Base-by-base conservation (phyloP, 2,797 vertebrate genomes). In the Macroramphosus scolopax region DNA sequence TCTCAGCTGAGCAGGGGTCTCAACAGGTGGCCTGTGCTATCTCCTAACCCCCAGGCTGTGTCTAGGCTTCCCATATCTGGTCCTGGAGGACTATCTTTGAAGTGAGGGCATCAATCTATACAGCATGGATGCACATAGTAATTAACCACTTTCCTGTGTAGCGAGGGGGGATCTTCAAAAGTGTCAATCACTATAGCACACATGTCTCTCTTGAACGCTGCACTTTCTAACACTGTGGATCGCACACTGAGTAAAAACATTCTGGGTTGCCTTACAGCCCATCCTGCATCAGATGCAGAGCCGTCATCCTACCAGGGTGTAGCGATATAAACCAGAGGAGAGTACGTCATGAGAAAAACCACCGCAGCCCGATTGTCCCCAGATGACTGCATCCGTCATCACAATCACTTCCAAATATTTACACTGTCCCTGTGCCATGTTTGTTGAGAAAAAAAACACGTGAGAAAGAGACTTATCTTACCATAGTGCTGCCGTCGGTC, bases 401-500 rank as follows among this genome's bases (percentile, higher is more conserved):
- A 5, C 25, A 4, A 54, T 72, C 53, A 47, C 37, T 25, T 55
- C 52, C 43, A 74, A 80, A 81, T 82, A 80, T 87, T 83, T 80
- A 68, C 48, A 53, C 31, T 53, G 60, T 53, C 37, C 41, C 57
- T 22, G 45, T 65, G 72, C 54, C 62, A 74, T 63, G 49, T 78
- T 80, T 80, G 62, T 68, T 60, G 46, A 72, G 62, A 41, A 42
- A 66, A 68, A 65, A 67, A 63, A 51, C 49, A 65, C 47, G 42
- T 61, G 52, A 59, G 64, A 78, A 73, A 65, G 44, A 14, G 63
- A 33, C 37, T 11, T 44, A 22, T 85, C 93, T 95, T 92, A 99
- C 97, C 95, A 96, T 78, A 1, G 89, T 69, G 47, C 87, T 90
- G 67, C 93, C 92, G 63, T 99, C 96, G 5, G 94, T 97, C 97